These are phyloP conservation scores for Apeira syringaria DNA, from an alignment of 2,888 invertebrate genomes.

Conservation along the genomic window DNA sequence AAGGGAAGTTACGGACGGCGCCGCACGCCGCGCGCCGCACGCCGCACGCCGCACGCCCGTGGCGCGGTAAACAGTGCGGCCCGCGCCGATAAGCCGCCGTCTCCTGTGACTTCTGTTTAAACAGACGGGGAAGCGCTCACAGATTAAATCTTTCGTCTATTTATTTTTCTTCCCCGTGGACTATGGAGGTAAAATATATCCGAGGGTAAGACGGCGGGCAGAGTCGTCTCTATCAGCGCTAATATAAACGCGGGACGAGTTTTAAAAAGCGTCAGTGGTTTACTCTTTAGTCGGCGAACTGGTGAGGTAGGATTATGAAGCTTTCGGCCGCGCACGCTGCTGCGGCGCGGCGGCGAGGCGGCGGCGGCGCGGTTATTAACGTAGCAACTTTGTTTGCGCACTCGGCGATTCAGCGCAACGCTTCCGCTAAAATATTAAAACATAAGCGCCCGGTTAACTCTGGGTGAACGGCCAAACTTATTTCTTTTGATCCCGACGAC, in stretches of 20 bases:
- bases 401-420: constrained; percentile 64
- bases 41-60: too few species aligned
- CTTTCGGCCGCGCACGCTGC: constrained; percentile 58
- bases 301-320: constrained; percentile 67
- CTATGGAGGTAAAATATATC: constrained; percentile 62
- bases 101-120: constrained; percentile 78
- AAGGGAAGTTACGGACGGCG: constrained; percentile 75
- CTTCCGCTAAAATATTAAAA: constrained; percentile 75
- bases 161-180: constrained; percentile 68
- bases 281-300: constrained; percentile 47
- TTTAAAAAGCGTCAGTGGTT: constrained; percentile 60
- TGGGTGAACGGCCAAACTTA: constrained; percentile 41
- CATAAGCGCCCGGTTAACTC: constrained; percentile 53
- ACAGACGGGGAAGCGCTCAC: constrained; percentile 73
- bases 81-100: constrained; percentile 75
- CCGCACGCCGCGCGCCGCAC: constrained; percentile 35
- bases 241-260: constrained; percentile 64
- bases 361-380: constrained; percentile 72
- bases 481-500: constrained; percentile 28
- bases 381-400: constrained; percentile 70
- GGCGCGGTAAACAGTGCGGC: constrained; percentile 69
- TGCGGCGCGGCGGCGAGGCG: constrained; percentile 66
- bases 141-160: constrained; percentile 74
- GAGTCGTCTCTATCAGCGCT: constrained; percentile 64
- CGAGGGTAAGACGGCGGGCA: constrained; percentile 64